Evolutionary conservation across 23 tunicate species (phyloP).

Genomic region (Pegea sp.): DNA sequence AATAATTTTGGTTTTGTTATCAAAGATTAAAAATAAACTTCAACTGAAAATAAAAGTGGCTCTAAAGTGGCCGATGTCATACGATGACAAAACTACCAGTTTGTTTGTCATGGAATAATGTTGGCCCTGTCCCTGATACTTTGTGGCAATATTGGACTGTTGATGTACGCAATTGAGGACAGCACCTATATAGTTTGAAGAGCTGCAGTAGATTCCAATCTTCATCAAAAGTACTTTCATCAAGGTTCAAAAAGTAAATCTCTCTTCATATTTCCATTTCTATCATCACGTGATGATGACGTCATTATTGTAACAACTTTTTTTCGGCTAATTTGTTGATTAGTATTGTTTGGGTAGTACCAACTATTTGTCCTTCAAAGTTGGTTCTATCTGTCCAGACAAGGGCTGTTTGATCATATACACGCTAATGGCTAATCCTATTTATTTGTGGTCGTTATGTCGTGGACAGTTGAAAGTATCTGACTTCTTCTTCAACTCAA

Average conservation of each 20-base stretch:
- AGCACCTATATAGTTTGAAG: conserved; percentile 56
- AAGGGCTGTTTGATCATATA: conserved; percentile 32
- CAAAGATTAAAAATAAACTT: too few species aligned
- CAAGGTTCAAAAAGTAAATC: not conserved
- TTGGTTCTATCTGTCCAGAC: conserved; percentile 28
- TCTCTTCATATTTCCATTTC: too few species aligned
- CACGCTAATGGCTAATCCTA: conserved; percentile 81
- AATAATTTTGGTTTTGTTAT: too few species aligned
- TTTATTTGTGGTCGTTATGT: conserved; percentile 34
- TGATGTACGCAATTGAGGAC: conserved; percentile 79
- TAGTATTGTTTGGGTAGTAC: conserved; percentile 51
- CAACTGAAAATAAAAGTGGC: too few species aligned
- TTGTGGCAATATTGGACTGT: conserved; percentile 80
- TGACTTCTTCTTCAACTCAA: conserved; percentile 20
- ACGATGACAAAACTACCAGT: too few species aligned
- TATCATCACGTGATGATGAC: too few species aligned
- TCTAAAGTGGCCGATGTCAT: too few species aligned
- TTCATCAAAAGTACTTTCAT: not conserved
- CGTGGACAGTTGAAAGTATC: conserved; percentile 54
- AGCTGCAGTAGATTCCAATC: not conserved
- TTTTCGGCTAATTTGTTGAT: conserved; percentile 62
- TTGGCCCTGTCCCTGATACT: conserved; percentile 39
- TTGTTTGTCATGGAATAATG: too few species aligned
- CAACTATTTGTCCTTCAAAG: too few species aligned
- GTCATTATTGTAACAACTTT: too few species aligned